phyloP scores from a whole-genome alignment of 2,888 invertebrate species.

The Tipula lateralis region DNA sequence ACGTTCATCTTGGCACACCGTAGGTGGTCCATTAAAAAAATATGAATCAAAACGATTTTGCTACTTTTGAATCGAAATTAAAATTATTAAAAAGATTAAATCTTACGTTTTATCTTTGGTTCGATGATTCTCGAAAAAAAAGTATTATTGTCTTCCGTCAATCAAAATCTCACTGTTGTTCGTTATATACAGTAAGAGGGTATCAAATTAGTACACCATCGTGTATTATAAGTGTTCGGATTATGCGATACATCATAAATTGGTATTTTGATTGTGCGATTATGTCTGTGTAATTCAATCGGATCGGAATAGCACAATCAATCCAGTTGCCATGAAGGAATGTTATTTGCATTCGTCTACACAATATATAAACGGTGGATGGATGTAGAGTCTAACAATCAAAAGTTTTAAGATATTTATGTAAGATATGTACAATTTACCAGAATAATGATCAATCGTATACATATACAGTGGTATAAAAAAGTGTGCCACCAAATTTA shows the following conservation, averaged over 20 bases:
- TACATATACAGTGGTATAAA: too few species aligned
- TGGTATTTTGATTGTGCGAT: conserved; percentile 14
- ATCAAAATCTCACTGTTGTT: not conserved
- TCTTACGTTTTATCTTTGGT: not conserved
- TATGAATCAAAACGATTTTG: not conserved
- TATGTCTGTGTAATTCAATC: not conserved
- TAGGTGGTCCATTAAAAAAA: not conserved
- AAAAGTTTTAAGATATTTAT: too few species aligned
- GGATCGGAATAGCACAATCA: not conserved
- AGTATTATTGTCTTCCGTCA: conserved; percentile 5
- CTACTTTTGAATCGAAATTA: conserved; percentile 7
- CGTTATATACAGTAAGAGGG: not conserved
- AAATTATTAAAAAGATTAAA: conserved; percentile 5
- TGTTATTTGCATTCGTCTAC: not conserved
- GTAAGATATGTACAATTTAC: too few species aligned
- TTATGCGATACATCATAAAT: not conserved
- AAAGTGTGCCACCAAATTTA: too few species aligned
- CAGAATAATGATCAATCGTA: too few species aligned
- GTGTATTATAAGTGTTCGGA: not conserved
- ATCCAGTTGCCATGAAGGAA: not conserved
- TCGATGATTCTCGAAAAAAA: not conserved
- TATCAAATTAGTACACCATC: conserved; percentile 24
- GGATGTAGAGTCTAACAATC: too few species aligned
- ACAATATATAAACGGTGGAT: too few species aligned
- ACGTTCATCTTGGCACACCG: not conserved